Conservation (phyloP, 2,113 vertebrate genomes). For the Gallinago paraguaiae region DNA sequence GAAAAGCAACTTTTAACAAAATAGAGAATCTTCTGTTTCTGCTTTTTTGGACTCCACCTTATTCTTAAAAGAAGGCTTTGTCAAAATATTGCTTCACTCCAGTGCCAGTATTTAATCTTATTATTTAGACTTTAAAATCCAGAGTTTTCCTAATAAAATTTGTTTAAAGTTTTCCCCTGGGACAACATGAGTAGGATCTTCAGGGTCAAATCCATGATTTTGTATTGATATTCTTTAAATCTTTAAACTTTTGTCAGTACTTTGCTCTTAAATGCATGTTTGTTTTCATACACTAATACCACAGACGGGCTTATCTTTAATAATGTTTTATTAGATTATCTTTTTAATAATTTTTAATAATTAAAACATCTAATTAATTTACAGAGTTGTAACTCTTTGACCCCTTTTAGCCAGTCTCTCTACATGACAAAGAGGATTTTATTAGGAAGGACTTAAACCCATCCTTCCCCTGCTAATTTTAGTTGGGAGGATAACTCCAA, state of each 20-base stretch:
- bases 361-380: neutral
- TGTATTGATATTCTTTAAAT: constrained; percentile 10
- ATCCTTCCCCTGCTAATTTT: neutral
- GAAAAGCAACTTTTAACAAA: neutral
- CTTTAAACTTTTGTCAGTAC: neutral
- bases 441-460: neutral
- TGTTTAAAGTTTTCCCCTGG: neutral
- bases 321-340: neutral
- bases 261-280: neutral
- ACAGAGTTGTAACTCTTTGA: neutral
- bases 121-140: neutral
- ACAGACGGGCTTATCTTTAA: neutral
- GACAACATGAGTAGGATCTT: constrained; percentile 10
- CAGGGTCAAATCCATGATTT: neutral
- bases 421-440: neutral
- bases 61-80: neutral
- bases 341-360: neutral
- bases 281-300: neutral
- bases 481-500: neutral
- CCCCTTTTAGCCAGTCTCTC: neutral
- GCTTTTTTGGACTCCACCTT: neutral
- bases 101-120: neutral
- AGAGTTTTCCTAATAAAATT: neutral
- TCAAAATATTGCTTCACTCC: neutral
- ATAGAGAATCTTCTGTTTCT: neutral